These are phyloP conservation scores for Eucidaris tribuloides DNA, from an alignment of 35 echinoderm and acorn worm genomes.

Conservation along the genomic window DNA sequence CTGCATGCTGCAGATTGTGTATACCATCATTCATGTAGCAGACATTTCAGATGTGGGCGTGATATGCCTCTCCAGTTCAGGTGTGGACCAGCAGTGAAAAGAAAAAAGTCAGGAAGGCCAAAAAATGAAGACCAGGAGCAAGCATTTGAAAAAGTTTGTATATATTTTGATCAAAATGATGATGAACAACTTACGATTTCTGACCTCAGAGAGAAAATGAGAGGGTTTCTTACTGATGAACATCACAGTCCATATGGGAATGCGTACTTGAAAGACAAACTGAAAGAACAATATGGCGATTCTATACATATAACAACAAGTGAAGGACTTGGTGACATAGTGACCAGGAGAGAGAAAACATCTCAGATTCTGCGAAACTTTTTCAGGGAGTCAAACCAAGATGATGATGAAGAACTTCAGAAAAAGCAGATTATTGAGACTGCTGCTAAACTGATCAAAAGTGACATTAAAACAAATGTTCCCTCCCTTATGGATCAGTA, in stretches of 20 bases:
- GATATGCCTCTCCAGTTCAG: constrained; percentile 29
- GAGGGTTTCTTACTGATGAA: constrained; percentile 37
- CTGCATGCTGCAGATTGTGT: constrained; percentile 52
- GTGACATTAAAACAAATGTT: constrained; percentile 71
- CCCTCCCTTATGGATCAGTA: constrained; percentile 53
- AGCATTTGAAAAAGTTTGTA: constrained; percentile 57
- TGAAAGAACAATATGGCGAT: constrained; percentile 51
- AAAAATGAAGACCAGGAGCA: constrained; percentile 58
- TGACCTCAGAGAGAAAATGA: constrained; percentile 45
- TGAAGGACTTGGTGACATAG: constrained; percentile 53
- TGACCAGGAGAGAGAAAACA: constrained; percentile 45
- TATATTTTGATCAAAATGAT: constrained; percentile 56
- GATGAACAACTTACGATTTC: constrained; percentile 67
- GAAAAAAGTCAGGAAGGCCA: constrained; percentile 44
- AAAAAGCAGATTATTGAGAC: constrained; percentile 60
- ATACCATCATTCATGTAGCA: constrained; percentile 52
- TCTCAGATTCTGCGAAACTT: constrained; percentile 39
- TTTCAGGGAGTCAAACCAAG: constrained; percentile 3
- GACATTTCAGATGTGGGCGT: constrained; percentile 31
- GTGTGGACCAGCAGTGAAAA: constrained; percentile 18
- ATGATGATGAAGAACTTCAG: constrained; percentile 39
- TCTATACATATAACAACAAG: constrained; percentile 42
- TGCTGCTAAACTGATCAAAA: constrained; percentile 66
- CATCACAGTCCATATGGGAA: constrained; percentile 49
- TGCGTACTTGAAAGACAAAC: constrained; percentile 40